Percentiles rank a stretch among this genome's conserved stretches.
These are phyloP conservation scores for Bufo bufo DNA, from an alignment of 2,113 vertebrate genomes.

Conservation along the genomic window DNA sequence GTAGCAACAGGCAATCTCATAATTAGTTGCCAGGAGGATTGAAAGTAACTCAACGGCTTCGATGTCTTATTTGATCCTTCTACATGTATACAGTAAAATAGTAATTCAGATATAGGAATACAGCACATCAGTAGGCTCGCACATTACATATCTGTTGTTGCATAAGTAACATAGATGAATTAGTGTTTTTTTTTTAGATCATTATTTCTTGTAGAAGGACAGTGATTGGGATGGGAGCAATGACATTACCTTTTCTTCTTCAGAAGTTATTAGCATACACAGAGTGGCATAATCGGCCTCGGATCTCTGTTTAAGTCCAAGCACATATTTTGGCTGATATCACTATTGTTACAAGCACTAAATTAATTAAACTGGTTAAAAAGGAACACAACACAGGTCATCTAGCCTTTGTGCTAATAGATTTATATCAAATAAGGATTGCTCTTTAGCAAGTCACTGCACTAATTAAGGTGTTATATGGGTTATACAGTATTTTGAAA, in stretches of 20 bases:
- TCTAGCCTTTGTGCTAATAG: conserved; percentile 27
- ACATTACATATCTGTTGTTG: too few species aligned
- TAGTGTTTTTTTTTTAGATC: background rate
- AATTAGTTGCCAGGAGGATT: too few species aligned
- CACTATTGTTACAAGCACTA: conserved; percentile 28
- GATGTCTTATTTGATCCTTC: too few species aligned
- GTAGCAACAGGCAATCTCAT: too few species aligned
- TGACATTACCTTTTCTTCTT: background rate
- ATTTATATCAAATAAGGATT: conserved; percentile 32
- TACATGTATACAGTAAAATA: too few species aligned
- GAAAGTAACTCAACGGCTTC: too few species aligned
- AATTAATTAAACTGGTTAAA: conserved; percentile 41
- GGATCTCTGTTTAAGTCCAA: conserved; percentile 2
- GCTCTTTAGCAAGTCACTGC: conserved; percentile 19
- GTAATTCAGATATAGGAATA: too few species aligned
- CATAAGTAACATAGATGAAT: too few species aligned
- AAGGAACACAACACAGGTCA: conserved; percentile 34
- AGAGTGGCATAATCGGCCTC: background rate
- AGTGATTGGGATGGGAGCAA: background rate
- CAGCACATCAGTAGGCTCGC: too few species aligned
- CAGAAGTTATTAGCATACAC: conserved; percentile 9
- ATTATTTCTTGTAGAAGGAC: background rate
- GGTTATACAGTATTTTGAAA: background rate
- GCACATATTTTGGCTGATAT: conserved; percentile 27
- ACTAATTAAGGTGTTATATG: background rate